Percentiles rank a stretch among this genome's conserved stretches.
Evolutionary conservation across 2,113 vertebrate species (phyloP).

Genomic region (Pseudorectes ferrugineus): DNA sequence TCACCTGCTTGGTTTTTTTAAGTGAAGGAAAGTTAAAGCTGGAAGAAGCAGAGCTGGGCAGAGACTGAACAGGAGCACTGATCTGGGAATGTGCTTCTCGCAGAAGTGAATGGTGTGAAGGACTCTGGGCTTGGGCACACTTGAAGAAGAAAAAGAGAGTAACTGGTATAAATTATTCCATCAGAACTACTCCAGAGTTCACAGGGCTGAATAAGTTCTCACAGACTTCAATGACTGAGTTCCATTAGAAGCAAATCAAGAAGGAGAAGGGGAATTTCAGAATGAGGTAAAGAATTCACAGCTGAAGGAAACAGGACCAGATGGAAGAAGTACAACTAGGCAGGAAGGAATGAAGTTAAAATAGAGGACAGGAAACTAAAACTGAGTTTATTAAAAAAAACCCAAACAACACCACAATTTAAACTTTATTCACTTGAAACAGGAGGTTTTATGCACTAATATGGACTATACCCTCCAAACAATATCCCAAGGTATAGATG

Average conservation of each 20-base stretch:
- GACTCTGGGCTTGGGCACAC: neutral
- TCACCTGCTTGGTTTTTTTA: neutral
- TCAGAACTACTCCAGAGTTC: neutral
- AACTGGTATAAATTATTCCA: neutral
- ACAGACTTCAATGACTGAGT: neutral
- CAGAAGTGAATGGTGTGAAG: neutral
- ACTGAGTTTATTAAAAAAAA: neutral
- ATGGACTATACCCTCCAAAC: neutral
- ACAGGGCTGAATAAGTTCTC: neutral
- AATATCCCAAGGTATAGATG: neutral
- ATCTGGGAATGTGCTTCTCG: neutral
- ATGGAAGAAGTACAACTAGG: neutral
- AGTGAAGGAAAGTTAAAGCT: neutral
- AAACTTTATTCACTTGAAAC: neutral
- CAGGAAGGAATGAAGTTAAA: neutral
- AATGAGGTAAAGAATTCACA: neutral
- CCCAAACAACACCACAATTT: neutral
- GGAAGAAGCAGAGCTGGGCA: neutral
- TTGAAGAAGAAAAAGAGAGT: neutral
- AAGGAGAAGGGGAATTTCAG: neutral
- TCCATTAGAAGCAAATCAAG: neutral
- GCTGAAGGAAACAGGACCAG: neutral
- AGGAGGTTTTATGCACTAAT: neutral
- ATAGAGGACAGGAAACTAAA: neutral
- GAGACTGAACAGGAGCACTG: neutral